Evolutionary conservation across 2,113 vertebrate genomes (phyloP).

Genomic region (Cheilinus undulatus): DNA sequence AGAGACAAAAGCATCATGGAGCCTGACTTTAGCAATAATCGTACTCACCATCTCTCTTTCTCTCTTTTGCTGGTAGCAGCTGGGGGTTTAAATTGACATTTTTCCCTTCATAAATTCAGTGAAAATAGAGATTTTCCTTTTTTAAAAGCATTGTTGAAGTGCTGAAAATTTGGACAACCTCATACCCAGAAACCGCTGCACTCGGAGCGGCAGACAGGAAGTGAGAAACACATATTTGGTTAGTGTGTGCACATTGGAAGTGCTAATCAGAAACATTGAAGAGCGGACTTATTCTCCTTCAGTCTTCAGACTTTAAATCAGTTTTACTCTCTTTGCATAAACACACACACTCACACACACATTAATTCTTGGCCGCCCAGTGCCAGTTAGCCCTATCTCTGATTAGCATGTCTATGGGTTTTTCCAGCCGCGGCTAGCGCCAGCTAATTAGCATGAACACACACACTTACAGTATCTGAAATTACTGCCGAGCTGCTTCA

Average conservation of each 20-base stretch:
- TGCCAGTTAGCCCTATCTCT: neutral
- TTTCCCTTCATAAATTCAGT: too few species aligned
- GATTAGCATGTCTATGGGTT: slow-evolving; percentile 41
- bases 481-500: neutral
- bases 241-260: neutral
- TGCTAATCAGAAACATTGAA: neutral
- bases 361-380: neutral
- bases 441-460: slow-evolving; percentile 26
- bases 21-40: too few species aligned
- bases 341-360: neutral
- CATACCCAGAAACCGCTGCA: too few species aligned
- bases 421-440: slow-evolving; percentile 28
- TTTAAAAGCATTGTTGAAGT: too few species aligned
- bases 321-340: neutral
- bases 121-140: too few species aligned
- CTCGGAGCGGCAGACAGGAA: neutral
- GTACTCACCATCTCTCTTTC: too few species aligned
- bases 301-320: neutral
- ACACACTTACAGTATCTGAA: slow-evolving; percentile 14
- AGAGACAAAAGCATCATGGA: too few species aligned
- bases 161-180: too few species aligned
- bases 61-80: too few species aligned
- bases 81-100: too few species aligned
- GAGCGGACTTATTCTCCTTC: too few species aligned
- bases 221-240: neutral